These are phyloP conservation scores for Habroteleia sp. DNA, from an alignment of 2,888 invertebrate genomes.

Conservation along the genomic window DNA sequence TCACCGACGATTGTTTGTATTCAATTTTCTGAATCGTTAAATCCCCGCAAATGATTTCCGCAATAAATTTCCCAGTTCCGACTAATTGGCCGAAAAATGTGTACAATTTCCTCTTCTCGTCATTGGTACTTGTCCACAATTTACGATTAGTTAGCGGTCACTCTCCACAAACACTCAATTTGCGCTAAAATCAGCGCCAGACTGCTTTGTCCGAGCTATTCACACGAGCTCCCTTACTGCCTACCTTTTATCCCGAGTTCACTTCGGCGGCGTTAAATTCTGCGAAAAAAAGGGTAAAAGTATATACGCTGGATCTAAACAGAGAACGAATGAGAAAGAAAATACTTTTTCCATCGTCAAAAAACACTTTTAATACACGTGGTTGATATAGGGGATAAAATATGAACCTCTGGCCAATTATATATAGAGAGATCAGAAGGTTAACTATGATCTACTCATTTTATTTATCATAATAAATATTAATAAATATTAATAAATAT, in stretches of 20 bases:
- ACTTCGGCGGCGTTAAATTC: constrained; percentile 46
- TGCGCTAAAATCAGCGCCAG: constrained; percentile 73
- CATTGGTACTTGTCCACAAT: constrained; percentile 72
- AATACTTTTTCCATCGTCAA: constrained; percentile 13
- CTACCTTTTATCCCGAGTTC: constrained; percentile 52
- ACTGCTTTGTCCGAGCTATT: constrained; percentile 71
- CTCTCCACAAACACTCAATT: constrained; percentile 76
- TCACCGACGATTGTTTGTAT: constrained; percentile 7
- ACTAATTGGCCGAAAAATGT: constrained; percentile 74
- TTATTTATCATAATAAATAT: constrained; percentile 75
- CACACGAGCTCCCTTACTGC: constrained; percentile 63
- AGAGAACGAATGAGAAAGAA: constrained; percentile 5
- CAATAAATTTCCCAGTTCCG: constrained; percentile 43
- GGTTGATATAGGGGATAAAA: constrained; percentile 8
- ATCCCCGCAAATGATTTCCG: constrained; percentile 32
- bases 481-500: no score
- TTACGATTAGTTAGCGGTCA: constrained; percentile 77
- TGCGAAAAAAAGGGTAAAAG: constrained; percentile 37
- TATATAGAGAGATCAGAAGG: constrained; percentile 15
- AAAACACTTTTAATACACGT: constrained; percentile 12
- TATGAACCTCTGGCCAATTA: constrained; percentile 25
- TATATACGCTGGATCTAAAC: constrained; percentile 21
- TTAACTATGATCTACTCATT: constrained; percentile 70
- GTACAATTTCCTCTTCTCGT: constrained; percentile 69
- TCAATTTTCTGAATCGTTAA: constrained; percentile 50